Conservation (phyloP, 2,113 vertebrate species). For the Taxidea taxus region DNA sequence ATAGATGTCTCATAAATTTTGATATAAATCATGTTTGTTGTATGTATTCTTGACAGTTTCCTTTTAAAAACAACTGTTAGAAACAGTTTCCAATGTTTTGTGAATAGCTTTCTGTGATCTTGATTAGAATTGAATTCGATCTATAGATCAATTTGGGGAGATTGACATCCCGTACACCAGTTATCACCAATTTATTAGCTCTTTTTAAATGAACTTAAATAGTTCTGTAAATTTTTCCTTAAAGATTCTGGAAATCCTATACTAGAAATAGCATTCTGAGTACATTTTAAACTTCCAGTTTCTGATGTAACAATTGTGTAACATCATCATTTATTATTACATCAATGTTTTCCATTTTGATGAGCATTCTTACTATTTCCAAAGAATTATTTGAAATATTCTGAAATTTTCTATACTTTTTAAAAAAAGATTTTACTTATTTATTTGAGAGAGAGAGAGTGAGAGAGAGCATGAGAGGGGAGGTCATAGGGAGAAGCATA, state of each 20-base stretch:
- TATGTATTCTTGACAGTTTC: not conserved
- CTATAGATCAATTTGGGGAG: not conserved
- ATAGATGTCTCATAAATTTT: not conserved
- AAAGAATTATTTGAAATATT: slow-evolving; percentile 1
- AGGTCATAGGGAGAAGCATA: too few relatives aligned
- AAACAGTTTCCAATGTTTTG: not conserved
- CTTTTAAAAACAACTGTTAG: not conserved
- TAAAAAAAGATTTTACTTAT: too few relatives aligned
- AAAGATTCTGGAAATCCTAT: not conserved
- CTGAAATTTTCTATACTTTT: not conserved
- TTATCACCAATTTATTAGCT: not conserved
- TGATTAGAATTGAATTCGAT: not conserved
- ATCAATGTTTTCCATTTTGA: not conserved
- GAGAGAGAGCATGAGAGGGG: too few relatives aligned
- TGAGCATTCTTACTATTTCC: not conserved
- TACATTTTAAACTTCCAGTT: not conserved
- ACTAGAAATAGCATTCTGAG: not conserved
- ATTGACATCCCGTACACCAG: not conserved
- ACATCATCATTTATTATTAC: not conserved
- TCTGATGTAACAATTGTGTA: not conserved
- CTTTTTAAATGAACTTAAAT: not conserved
- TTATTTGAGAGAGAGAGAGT: too few relatives aligned
- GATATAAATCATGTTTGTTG: not conserved
- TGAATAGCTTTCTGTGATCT: not conserved
- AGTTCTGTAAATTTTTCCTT: not conserved